A percentile compares a stretch with the other conserved stretches of the same genome.
phyloP scores from a whole-genome alignment of 2,888 invertebrate species.

The Lycophotia porphyrea region DNA sequence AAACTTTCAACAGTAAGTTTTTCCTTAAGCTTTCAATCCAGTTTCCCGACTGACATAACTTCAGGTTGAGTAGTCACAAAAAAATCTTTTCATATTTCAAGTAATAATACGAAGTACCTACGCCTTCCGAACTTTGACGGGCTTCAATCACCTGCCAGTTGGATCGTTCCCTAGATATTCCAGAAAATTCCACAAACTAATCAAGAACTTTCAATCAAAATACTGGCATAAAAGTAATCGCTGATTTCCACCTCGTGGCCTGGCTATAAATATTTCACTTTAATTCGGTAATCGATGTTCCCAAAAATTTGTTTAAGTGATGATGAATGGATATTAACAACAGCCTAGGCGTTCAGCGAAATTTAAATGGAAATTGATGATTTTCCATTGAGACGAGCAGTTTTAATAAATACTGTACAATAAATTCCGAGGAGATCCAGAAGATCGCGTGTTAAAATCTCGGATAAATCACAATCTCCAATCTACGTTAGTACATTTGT shows the following conservation, averaged over 20 bases:
- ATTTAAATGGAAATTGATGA: conserved; percentile 38
- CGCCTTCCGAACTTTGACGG: conserved; percentile 39
- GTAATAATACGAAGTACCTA: conserved; percentile 28
- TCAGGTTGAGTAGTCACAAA: conserved; percentile 31
- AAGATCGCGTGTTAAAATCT: conserved; percentile 51
- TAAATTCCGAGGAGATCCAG: conserved; percentile 42
- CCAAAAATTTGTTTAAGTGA: conserved; percentile 15
- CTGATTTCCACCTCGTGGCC: not conserved
- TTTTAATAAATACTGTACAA: conserved; percentile 57
- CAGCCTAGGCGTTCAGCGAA: not conserved
- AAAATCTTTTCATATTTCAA: conserved; percentile 24
- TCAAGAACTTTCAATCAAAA: conserved; percentile 47
- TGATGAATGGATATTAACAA: conserved; percentile 25
- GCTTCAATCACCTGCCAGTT: conserved; percentile 57
- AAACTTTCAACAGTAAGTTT: conserved; percentile 20
- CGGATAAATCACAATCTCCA: conserved; percentile 67
- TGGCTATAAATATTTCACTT: conserved; percentile 28
- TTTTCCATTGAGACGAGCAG: conserved; percentile 32
- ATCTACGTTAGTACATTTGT: conserved; percentile 64
- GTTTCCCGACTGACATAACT: conserved; percentile 31
- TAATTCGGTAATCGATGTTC: conserved; percentile 30
- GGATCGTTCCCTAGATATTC: conserved; percentile 32
- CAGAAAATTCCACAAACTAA: conserved; percentile 44
- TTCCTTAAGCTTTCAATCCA: conserved; percentile 13
- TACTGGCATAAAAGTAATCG: conserved; percentile 26